A percentile compares a stretch with the other conserved stretches of the same genome.
Conservation (phyloP, 2,113 vertebrate species). For the Ahaetulla prasina region DNA sequence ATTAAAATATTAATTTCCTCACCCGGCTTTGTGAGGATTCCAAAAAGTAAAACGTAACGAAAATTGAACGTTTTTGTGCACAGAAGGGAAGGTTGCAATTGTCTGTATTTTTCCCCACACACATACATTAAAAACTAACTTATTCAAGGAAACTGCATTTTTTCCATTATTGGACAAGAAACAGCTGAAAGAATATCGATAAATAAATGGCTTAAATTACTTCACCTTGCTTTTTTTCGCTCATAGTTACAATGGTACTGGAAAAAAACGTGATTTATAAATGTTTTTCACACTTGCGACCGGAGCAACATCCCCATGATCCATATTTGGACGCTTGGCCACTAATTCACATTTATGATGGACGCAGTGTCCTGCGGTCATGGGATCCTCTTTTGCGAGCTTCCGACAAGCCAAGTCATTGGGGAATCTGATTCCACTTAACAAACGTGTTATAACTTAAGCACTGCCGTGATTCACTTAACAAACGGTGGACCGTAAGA, state of each 20-base stretch:
- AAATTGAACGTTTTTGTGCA: background rate
- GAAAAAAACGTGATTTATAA: background rate
- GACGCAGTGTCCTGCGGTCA: background rate
- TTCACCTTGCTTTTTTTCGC: background rate
- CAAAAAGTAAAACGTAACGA: background rate
- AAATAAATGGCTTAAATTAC: background rate
- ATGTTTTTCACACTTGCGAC: background rate
- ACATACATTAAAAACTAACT: background rate
- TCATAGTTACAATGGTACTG: background rate
- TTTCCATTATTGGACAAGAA: background rate
- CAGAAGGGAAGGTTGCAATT: background rate
- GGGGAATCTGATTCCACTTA: background rate
- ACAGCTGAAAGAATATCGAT: background rate
- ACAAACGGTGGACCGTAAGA: background rate
- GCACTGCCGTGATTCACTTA: background rate
- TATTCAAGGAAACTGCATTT: background rate
- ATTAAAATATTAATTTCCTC: background rate
- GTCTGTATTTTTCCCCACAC: background rate
- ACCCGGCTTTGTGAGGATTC: conserved; percentile 4
- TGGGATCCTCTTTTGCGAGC: background rate
- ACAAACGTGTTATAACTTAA: background rate
- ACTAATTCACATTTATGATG: background rate
- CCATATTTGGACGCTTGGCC: background rate
- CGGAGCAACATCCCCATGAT: fast-evolving
- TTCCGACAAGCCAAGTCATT: background rate